phyloP scores from a whole-genome alignment of 2,888 invertebrate genomes.

The Melangyna quadrimaculata region DNA sequence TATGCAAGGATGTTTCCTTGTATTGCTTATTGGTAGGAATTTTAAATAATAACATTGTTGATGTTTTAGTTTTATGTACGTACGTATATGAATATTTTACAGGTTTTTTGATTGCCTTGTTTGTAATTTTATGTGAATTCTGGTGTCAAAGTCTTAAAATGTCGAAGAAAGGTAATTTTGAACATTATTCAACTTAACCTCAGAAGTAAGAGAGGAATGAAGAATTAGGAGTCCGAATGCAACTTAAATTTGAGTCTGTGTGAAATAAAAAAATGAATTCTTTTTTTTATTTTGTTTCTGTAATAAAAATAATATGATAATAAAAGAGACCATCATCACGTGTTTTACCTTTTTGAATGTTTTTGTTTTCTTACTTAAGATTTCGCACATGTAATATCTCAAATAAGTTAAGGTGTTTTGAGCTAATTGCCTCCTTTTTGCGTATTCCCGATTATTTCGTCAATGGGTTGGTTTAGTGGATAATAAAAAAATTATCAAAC shows the following conservation, averaged over 20 bases:
- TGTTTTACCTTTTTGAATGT: too few species aligned
- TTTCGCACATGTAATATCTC: too few species aligned
- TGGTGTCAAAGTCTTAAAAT: constrained; percentile 74
- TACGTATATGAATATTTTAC: background rate
- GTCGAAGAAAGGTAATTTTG: constrained; percentile 32
- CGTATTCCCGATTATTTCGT: too few species aligned
- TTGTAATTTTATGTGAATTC: constrained; percentile 75
- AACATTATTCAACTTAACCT: constrained; percentile 62
- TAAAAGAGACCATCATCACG: too few species aligned
- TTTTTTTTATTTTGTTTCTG: too few species aligned
- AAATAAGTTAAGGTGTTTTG: too few species aligned
- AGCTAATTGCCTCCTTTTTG: too few species aligned
- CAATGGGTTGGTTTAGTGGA: too few species aligned
- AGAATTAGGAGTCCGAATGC: background rate
- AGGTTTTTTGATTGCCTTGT: constrained; percentile 75
- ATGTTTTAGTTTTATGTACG: background rate
- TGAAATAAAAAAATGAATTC: too few species aligned
- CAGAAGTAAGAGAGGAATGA: background rate
- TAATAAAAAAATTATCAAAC: too few species aligned
- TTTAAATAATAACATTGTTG: background rate
- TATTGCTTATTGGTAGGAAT: constrained; percentile 87
- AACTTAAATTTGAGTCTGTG: background rate
- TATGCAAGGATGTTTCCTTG: constrained; percentile 96
- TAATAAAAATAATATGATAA: too few species aligned
- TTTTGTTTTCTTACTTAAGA: too few species aligned